Conservation (phyloP, 2,888 invertebrate species). For the Nomada hirtipes region DNA sequence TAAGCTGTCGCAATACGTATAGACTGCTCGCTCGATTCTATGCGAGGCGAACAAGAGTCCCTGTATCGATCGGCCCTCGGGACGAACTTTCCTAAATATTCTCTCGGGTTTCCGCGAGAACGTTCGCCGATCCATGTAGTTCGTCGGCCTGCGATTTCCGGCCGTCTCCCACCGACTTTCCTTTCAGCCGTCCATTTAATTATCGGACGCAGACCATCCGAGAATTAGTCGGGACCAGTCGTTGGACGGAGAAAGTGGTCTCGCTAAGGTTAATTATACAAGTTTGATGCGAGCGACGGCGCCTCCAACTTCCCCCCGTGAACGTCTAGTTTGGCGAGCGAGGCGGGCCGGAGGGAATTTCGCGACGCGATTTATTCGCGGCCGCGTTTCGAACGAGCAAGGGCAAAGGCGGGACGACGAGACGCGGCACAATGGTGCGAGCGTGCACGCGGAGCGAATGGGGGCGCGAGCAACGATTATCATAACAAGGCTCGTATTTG, state of each 20-base stretch:
- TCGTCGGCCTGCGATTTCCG: too few species aligned
- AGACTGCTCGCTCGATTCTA: constrained; percentile 8
- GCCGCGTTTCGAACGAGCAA: background rate
- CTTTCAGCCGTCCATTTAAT: background rate
- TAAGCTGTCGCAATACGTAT: constrained; percentile 41
- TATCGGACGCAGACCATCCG: background rate
- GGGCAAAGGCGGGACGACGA: constrained; percentile 59
- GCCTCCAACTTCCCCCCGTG: constrained; percentile 65
- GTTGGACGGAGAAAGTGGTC: constrained; percentile 65
- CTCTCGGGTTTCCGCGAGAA: background rate
- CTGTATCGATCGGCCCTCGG: constrained; percentile 42
- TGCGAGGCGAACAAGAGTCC: background rate
- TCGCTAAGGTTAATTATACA: constrained; percentile 71
- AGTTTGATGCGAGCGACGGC: constrained; percentile 75
- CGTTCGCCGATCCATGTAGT: background rate
- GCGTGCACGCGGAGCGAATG: constrained; percentile 16
- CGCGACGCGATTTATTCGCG: constrained; percentile 18
- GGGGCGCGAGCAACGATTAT: constrained; percentile 76
- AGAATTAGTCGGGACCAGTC: background rate
- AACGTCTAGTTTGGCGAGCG: background rate
- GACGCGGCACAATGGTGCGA: constrained; percentile 60
- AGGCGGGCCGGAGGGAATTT: background rate
- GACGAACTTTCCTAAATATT: constrained; percentile 27
- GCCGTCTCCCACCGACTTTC: too few species aligned
- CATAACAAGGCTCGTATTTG: constrained; percentile 82